Evolutionary conservation across 2,113 vertebrate genomes (phyloP).

Genomic region (Xenopus borealis): DNA sequence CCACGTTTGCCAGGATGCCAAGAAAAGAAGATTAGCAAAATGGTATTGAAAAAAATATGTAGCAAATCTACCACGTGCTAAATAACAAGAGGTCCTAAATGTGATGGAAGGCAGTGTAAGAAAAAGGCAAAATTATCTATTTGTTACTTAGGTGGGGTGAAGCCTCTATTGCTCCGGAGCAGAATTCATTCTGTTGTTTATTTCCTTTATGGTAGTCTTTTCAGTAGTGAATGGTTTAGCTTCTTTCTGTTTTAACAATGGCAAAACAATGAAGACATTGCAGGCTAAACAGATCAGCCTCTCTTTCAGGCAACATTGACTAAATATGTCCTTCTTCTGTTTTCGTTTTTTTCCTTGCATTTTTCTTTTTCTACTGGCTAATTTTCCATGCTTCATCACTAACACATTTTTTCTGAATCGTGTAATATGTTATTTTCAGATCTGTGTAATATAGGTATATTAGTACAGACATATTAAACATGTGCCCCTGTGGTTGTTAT

Average conservation of each 20-base stretch:
- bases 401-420: neutral
- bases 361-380: neutral
- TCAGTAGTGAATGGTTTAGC: too few species aligned
- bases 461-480: too few species aligned
- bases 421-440: neutral
- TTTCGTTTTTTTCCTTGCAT: neutral
- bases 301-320: too few species aligned
- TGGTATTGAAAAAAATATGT: too few species aligned
- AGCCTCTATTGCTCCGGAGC: too few species aligned
- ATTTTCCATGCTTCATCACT: constrained; percentile 1
- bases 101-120: neutral
- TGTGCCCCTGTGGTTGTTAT: too few species aligned
- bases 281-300: neutral
- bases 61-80: neutral
- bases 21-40: neutral
- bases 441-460: too few species aligned
- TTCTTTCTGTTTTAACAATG: too few species aligned
- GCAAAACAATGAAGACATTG: neutral
- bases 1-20: neutral
- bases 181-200: too few species aligned
- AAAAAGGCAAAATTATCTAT: too few species aligned
- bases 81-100: neutral
- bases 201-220: too few species aligned
- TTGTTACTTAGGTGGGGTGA: too few species aligned
- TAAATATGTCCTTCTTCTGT: neutral